Percentiles rank a stretch among this genome's conserved stretches.
phyloP scores from a whole-genome alignment of 2,113 vertebrate species.

The Choloepus hoffmanni region DNA sequence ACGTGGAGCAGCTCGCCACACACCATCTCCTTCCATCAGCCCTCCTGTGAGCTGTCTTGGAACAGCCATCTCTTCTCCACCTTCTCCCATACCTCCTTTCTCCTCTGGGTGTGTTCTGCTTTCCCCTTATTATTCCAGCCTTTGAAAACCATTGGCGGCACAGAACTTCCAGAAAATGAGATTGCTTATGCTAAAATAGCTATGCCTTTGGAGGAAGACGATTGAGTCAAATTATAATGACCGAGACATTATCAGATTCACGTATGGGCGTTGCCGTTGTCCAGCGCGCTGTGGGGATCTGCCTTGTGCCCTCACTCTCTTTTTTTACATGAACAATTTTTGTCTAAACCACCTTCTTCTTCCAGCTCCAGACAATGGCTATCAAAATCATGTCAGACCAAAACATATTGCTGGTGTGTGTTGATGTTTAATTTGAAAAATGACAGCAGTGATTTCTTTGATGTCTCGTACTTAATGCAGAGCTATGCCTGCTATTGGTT shows the following conservation, averaged over 20 bases:
- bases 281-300: neutral
- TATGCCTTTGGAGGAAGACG: conserved; percentile 46
- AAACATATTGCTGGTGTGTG: conserved; percentile 48
- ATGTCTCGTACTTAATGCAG: conserved; percentile 42
- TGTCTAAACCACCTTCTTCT: conserved; percentile 45
- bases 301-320: neutral
- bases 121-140: neutral
- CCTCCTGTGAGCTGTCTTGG: neutral
- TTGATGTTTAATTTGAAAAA: conserved; percentile 75
- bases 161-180: conserved; percentile 36
- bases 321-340: conserved; percentile 36
- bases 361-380: conserved; percentile 52
- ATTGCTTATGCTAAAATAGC: conserved; percentile 32
- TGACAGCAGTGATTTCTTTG: conserved; percentile 69
- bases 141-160: neutral
- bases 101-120: neutral
- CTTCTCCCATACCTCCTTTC: neutral
- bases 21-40: neutral
- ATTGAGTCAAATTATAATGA: conserved; percentile 60
- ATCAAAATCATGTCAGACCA: conserved; percentile 36
- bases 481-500: conserved; percentile 13
- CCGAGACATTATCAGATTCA: conserved; percentile 31
- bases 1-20: neutral
- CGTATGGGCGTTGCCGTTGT: conserved; percentile 2
- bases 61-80: neutral